Conservation (phyloP, 2,888 invertebrate genomes). For the Zootermopsis nevadensis region DNA sequence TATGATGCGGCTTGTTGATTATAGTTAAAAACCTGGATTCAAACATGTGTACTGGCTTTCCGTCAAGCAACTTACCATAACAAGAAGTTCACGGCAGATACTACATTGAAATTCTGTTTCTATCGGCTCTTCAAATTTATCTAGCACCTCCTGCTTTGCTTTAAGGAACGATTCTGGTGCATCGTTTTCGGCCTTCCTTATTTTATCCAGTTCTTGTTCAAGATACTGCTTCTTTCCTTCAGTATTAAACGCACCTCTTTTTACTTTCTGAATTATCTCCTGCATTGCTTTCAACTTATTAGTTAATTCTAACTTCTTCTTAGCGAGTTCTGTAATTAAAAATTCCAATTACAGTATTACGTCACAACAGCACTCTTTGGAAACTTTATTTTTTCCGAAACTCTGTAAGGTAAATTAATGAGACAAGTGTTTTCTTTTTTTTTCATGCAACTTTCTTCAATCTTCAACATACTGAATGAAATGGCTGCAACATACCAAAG, state of each 20-base stretch:
- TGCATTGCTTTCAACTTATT: slow-evolving; percentile 45
- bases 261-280: slow-evolving; percentile 48
- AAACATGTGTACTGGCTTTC: too few relatives aligned
- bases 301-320: slow-evolving; percentile 60
- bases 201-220: slow-evolving; percentile 52
- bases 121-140: slow-evolving; percentile 69
- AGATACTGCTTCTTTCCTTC: slow-evolving; percentile 53
- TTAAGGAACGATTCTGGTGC: slow-evolving; percentile 17
- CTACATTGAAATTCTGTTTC: slow-evolving; percentile 80
- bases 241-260: slow-evolving; percentile 52
- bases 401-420: neutral
- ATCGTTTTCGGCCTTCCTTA: slow-evolving; percentile 51
- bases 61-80: slow-evolving; percentile 62
- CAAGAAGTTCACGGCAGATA: slow-evolving; percentile 80
- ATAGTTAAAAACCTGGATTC: too few relatives aligned
- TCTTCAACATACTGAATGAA: too few relatives aligned
- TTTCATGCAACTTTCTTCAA: neutral
- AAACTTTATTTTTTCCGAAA: neutral
- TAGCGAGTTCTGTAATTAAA: slow-evolving; percentile 50
- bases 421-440: neutral
- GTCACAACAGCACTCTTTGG: neutral
- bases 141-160: slow-evolving; percentile 55
- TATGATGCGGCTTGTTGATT: too few relatives aligned
- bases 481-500: neutral
- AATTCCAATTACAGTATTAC: neutral